Conservation (phyloP, 2,888 invertebrate species). For the Mimumesa dahlbomi region DNA sequence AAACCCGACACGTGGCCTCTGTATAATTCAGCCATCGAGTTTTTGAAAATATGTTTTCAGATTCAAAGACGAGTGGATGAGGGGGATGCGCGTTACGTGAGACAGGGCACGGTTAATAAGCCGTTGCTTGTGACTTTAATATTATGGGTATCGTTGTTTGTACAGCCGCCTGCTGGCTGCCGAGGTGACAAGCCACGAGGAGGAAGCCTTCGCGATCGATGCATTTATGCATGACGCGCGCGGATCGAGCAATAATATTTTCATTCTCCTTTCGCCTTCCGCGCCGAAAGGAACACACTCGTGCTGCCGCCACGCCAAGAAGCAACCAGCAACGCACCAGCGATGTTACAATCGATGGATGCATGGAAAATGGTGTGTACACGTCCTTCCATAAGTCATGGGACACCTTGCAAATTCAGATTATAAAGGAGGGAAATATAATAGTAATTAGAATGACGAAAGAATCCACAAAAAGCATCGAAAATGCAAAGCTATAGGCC, state of each 20-base stretch:
- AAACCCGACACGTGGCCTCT: too few species aligned
- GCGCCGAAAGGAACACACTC: constrained; percentile 58
- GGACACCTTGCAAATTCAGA: too few species aligned
- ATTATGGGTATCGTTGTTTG: constrained; percentile 78
- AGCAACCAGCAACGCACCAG: constrained; percentile 19
- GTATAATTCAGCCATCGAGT: too few species aligned
- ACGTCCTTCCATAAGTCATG: too few species aligned
- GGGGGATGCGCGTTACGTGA: constrained; percentile 25
- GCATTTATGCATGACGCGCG: constrained; percentile 67
- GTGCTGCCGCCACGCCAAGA: constrained; percentile 16
- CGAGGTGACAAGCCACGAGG: constrained; percentile 53
- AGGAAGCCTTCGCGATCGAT: constrained; percentile 55
- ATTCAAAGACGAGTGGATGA: background rate
- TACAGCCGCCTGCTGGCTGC: constrained; percentile 70
- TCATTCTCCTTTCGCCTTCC: constrained; percentile 68
- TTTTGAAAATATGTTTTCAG: background rate
- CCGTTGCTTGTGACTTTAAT: constrained; percentile 72
- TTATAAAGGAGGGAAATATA: too few species aligned
- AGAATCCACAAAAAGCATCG: too few species aligned
- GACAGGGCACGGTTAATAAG: constrained; percentile 59
- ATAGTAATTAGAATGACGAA: too few species aligned
- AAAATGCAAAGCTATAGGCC: too few species aligned
- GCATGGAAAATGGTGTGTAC: too few species aligned
- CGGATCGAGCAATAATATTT: constrained; percentile 77
- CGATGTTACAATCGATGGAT: too few species aligned